These are phyloP conservation scores for Ibidorhyncha struthersii DNA, from an alignment of 2,113 vertebrate genomes.

Conservation along the genomic window DNA sequence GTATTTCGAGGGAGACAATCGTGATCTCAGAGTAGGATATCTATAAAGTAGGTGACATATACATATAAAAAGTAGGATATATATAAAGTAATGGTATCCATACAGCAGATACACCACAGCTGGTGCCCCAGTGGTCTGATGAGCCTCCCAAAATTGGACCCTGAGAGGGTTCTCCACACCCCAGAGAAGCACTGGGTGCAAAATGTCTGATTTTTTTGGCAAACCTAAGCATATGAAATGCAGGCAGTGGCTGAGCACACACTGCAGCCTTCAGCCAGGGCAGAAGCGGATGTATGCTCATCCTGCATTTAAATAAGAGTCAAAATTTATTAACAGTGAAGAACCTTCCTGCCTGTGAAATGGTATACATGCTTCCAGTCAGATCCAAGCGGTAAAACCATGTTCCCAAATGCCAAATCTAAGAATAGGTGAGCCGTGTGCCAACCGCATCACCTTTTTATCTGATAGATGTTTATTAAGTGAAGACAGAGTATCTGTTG, in stretches of 20 bases:
- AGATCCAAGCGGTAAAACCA: background rate
- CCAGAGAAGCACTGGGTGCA: background rate
- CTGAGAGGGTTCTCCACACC: background rate
- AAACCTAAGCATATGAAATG: background rate
- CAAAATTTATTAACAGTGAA: conserved; percentile 13
- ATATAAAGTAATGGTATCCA: background rate
- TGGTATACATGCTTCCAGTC: background rate
- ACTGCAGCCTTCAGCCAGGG: background rate
- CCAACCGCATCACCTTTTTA: conserved; percentile 48
- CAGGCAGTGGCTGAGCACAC: background rate
- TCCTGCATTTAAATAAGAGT: conserved; percentile 13
- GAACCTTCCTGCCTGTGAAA: conserved; percentile 37
- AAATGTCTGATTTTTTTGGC: background rate
- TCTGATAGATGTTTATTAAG: conserved; percentile 32
- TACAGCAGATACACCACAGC: background rate
- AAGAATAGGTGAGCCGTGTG: conserved; percentile 62
- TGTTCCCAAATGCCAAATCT: conserved; percentile 51
- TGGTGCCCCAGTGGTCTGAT: accelerated
- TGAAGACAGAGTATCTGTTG: conserved; percentile 35
- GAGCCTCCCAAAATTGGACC: background rate
- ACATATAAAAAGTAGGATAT: background rate
- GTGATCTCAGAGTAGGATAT: background rate
- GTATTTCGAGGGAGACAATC: background rate
- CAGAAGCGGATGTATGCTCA: background rate
- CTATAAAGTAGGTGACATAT: background rate